Conservation (phyloP, 2,888 invertebrate species). For the Parnassius apollo region DNA sequence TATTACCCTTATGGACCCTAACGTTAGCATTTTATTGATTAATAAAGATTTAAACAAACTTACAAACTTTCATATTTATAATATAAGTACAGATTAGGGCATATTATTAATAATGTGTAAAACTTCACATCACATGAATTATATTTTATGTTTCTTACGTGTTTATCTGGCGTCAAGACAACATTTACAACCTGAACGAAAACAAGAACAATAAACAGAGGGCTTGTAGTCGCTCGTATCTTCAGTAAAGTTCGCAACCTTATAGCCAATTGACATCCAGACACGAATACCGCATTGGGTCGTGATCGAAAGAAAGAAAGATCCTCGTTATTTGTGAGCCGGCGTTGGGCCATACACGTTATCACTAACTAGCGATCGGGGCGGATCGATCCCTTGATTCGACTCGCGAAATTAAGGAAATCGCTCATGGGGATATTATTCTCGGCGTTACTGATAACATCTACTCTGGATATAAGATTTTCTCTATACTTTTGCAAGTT, state of each 20-base stretch:
- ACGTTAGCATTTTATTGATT: too few species aligned
- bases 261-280: slow-evolving; percentile 76
- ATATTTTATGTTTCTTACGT: slow-evolving; percentile 40
- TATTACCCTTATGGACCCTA: too few species aligned
- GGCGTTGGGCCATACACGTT: slow-evolving; percentile 71
- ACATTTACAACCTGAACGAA: slow-evolving; percentile 47
- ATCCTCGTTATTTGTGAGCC: slow-evolving; percentile 64
- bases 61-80: too few species aligned
- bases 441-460: slow-evolving; percentile 49
- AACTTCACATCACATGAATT: neutral
- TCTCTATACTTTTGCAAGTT: slow-evolving; percentile 47
- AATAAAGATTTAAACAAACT: too few species aligned
- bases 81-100: too few species aligned
- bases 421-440: slow-evolving; percentile 81
- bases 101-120: too few species aligned
- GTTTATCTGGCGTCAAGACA: slow-evolving; percentile 49
- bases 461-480: slow-evolving; percentile 51
- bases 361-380: slow-evolving; percentile 77
- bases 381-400: slow-evolving; percentile 77
- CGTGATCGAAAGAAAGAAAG: slow-evolving; percentile 73
- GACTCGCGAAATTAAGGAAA: slow-evolving; percentile 80
- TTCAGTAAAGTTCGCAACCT: slow-evolving; percentile 60
- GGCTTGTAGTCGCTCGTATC: slow-evolving; percentile 36
- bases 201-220: slow-evolving; percentile 52
- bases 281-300: slow-evolving; percentile 63